phyloP scores from a whole-genome alignment of 2,888 invertebrate genomes.

The Schizotus pectinicornis region DNA sequence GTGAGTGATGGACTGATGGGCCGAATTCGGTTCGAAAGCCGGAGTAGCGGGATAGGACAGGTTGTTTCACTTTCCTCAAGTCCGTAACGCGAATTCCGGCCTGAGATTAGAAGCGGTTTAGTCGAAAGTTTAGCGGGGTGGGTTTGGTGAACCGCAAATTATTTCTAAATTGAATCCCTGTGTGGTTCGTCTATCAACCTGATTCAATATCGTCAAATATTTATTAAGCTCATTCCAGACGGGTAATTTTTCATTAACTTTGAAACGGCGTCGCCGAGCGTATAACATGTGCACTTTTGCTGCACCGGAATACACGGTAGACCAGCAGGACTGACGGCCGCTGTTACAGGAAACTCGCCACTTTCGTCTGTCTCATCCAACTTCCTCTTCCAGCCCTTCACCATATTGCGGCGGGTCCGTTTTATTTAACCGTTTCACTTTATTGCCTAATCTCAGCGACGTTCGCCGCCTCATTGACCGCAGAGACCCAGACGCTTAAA shows the following conservation, averaged over 20 bases:
- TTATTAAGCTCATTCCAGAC: constrained; percentile 47
- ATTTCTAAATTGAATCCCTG: constrained; percentile 39
- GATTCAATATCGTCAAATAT: constrained; percentile 46
- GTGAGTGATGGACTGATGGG: neutral
- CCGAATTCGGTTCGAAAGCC: neutral
- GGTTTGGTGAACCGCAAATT: constrained; percentile 31
- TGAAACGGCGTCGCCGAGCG: constrained; percentile 44
- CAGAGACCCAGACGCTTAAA: constrained; percentile 17
- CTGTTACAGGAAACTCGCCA: constrained; percentile 13
- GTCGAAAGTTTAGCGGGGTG: constrained; percentile 17
- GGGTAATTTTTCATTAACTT: constrained; percentile 50
- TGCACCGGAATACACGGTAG: constrained; percentile 31
- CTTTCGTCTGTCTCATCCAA: constrained; percentile 17
- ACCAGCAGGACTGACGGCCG: constrained; percentile 17
- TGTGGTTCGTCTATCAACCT: constrained; percentile 36
- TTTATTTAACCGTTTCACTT: constrained; percentile 35
- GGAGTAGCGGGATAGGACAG: constrained; percentile 19
- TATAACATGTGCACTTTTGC: constrained; percentile 42
- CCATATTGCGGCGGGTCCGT: constrained; percentile 34
- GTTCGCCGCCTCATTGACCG: constrained; percentile 21
- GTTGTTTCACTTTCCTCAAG: constrained; percentile 22
- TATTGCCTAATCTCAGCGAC: constrained; percentile 38
- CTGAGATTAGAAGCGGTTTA: constrained; percentile 18
- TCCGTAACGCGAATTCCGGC: constrained; percentile 23
- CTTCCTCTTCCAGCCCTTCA: no score